Base-by-base conservation (phyloP, 1,140 invertebrate genomes). In the Calycopis cecrops region DNA sequence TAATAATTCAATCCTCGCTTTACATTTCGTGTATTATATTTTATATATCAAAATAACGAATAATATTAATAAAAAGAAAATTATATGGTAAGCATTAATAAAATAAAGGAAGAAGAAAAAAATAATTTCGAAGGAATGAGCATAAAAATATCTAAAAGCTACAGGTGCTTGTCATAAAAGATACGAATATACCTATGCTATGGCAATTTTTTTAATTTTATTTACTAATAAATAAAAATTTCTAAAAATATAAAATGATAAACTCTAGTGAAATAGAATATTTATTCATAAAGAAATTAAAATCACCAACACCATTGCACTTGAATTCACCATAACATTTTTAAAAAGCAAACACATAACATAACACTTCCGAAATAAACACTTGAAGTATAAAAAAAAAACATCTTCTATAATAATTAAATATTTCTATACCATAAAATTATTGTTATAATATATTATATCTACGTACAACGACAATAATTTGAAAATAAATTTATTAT, bases 121-220 rank as follows among this genome's bases (percentile, higher is more conserved):
- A n/a, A n/a, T n/a, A n/a, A n/a, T n/a, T 47, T 55, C 63, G 58
- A 34, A 58, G 56, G 63, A 63, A 63, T 63, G 66, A 69, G 60
- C 58, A 63, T 58, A 55, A 57, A 60, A 60, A 55, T 59, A 57
- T 57, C 54, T n/a, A 54, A 57, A 62, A 60, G 52, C 58, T 59
- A 67, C 61, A 67, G 61, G 64, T 63, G 64, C 56, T 60, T 55
- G 52, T 62, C 57, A 50, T 59, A 57, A 18, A 42, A 59, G 40
- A 49, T 48, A 49, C 28, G 53, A 48, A 53, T 35, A 52, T 1
- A 14, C n/a, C 38, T 14, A 40, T 35, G n/a, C 8, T 14, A 14
- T 40, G 4, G 4, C 34, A n/a, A n/a, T n/a, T n/a, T 11, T 37
- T 37, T 37, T 11, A 37, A 4, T 4, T 37, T 37, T 37, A 11